Evolutionary conservation across 2,888 invertebrate genomes (phyloP).

Genomic region (Athalia circularis): DNA sequence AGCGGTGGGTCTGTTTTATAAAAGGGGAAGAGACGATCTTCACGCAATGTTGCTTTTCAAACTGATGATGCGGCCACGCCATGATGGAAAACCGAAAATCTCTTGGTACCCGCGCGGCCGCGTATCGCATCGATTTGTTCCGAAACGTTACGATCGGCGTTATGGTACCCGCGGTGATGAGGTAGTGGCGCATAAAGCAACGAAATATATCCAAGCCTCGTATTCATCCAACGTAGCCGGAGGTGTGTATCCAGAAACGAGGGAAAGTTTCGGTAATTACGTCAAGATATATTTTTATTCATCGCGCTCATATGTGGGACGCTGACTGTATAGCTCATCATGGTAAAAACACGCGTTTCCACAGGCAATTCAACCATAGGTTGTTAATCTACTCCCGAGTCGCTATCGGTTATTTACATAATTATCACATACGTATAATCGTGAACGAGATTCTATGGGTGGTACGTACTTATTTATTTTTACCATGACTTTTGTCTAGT

Average conservation of each 20-base stretch:
- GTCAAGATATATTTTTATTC: constrained; percentile 18
- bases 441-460: not conserved
- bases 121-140: constrained; percentile 41
- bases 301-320: not conserved
- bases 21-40: too few relatives aligned
- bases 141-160: constrained; percentile 8
- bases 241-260: constrained; percentile 3
- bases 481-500: not conserved
- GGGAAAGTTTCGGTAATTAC: constrained; percentile 38
- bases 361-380: not conserved
- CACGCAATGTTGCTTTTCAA: constrained; percentile 20
- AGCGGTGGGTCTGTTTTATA: not conserved
- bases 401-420: not conserved
- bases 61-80: constrained; percentile 19
- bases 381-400: not conserved
- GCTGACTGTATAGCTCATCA: not conserved
- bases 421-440: not conserved
- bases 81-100: not conserved
- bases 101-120: not conserved
- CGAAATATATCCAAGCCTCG: constrained; percentile 20
- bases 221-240: not conserved
- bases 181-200: constrained; percentile 21
- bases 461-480: not conserved
- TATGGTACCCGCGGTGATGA: not conserved
- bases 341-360: not conserved